Conservation (phyloP, 1,140 invertebrate genomes). For the Panulirus ornatus region DNA sequence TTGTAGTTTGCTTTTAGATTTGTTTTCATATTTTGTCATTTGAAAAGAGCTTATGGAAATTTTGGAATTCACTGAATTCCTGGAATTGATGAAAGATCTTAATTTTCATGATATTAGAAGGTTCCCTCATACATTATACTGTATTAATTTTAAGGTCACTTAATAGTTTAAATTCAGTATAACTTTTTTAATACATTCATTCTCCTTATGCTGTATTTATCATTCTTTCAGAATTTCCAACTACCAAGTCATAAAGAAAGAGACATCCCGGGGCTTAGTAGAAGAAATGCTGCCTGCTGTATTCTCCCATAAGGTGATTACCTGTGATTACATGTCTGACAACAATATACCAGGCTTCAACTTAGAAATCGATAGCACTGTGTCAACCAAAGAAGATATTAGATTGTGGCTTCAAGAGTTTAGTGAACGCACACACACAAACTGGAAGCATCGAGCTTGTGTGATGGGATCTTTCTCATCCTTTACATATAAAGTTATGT, state of each 20-base stretch:
- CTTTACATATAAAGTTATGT: slow-evolving; percentile 1
- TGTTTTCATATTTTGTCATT: too few species aligned
- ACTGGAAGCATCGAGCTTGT: not conserved
- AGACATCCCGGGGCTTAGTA: not conserved
- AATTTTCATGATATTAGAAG: too few species aligned
- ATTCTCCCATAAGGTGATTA: not conserved
- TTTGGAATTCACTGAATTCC: too few species aligned
- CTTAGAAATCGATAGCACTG: slow-evolving; percentile 3
- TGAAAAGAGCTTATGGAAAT: too few species aligned
- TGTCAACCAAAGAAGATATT: slow-evolving; percentile 2
- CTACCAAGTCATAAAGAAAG: not conserved
- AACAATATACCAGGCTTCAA: slow-evolving; percentile 15
- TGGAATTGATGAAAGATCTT: too few species aligned
- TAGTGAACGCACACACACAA: slow-evolving; percentile 9
- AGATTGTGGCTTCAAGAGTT: not conserved
- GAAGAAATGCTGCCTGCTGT: slow-evolving; percentile 11
- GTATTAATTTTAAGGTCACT: too few species aligned
- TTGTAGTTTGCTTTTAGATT: too few species aligned
- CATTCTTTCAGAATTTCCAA: not conserved
- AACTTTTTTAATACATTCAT: too few species aligned
- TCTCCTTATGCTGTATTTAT: too few species aligned
- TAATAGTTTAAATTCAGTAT: too few species aligned
- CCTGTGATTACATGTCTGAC: slow-evolving; percentile 1
- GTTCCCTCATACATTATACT: too few species aligned
- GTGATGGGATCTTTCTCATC: not conserved